phyloP scores from a whole-genome alignment of 2,113 vertebrate genomes.

The Apteryx mantelli region DNA sequence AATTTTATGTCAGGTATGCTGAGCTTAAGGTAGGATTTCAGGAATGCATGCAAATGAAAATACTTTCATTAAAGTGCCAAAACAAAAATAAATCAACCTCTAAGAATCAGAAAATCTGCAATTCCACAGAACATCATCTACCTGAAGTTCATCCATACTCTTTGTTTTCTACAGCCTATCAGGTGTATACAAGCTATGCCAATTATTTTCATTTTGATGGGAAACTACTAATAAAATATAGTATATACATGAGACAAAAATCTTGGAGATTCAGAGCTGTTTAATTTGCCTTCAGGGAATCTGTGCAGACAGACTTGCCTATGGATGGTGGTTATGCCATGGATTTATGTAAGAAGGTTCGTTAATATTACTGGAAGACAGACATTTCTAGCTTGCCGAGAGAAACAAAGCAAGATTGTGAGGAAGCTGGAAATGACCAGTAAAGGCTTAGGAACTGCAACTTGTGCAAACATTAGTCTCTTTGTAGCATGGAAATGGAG shows the following conservation, averaged over 20 bases:
- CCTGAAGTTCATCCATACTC: background rate
- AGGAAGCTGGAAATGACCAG: background rate
- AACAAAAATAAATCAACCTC: background rate
- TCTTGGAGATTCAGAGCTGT: background rate
- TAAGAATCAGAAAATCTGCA: background rate
- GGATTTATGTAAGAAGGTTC: background rate
- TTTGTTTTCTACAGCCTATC: background rate
- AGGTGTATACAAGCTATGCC: background rate
- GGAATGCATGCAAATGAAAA: background rate
- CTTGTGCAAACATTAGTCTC: background rate
- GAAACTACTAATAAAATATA: background rate
- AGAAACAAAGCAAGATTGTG: background rate
- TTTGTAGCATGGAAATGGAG: background rate
- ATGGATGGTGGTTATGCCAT: rapidly evolving
- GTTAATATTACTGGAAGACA: background rate
- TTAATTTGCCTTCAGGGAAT: background rate
- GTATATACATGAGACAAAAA: background rate
- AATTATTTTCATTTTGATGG: background rate
- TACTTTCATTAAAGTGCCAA: background rate
- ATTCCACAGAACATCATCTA: background rate
- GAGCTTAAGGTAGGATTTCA: background rate
- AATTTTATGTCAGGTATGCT: background rate
- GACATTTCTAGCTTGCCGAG: background rate
- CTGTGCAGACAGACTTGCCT: background rate
- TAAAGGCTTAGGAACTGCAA: background rate